Evolutionary conservation across 2,797 vertebrate species (phyloP).

Genomic region (Mionectes olivaceus): DNA sequence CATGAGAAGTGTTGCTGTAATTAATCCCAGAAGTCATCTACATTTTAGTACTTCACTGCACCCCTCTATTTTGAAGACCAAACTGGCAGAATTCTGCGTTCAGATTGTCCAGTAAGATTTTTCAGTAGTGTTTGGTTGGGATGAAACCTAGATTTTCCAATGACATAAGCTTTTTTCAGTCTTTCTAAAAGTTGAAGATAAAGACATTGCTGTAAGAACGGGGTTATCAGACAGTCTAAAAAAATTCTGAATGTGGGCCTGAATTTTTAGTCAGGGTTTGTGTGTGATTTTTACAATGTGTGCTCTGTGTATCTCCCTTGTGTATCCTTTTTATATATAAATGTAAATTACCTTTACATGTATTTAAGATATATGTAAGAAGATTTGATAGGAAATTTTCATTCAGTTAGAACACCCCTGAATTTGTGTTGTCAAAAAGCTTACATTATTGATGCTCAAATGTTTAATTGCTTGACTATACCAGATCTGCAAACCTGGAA

Average conservation of each 20-base stretch:
- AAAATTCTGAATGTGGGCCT: background rate
- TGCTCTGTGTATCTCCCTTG: background rate
- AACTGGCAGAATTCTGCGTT: background rate
- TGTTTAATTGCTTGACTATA: background rate
- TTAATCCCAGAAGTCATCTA: background rate
- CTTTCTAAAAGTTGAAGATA: background rate
- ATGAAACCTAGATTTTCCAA: background rate
- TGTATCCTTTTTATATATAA: background rate
- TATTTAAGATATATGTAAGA: background rate
- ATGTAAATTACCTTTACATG: background rate
- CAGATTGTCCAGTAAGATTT: background rate
- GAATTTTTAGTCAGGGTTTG: background rate
- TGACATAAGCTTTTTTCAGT: background rate
- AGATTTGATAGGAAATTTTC: background rate
- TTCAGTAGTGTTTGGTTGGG: background rate
- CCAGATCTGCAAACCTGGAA: background rate
- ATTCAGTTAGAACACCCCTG: background rate
- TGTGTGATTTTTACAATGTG: background rate
- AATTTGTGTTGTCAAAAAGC: background rate
- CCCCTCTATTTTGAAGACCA: background rate
- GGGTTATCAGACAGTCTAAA: background rate
- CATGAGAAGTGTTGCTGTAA: background rate
- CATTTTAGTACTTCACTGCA: background rate
- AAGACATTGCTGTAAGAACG: rapidly evolving
- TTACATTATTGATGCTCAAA: background rate